These are phyloP conservation scores for Cheilosia soror DNA, from an alignment of 2,888 invertebrate genomes.

Conservation along the genomic window DNA sequence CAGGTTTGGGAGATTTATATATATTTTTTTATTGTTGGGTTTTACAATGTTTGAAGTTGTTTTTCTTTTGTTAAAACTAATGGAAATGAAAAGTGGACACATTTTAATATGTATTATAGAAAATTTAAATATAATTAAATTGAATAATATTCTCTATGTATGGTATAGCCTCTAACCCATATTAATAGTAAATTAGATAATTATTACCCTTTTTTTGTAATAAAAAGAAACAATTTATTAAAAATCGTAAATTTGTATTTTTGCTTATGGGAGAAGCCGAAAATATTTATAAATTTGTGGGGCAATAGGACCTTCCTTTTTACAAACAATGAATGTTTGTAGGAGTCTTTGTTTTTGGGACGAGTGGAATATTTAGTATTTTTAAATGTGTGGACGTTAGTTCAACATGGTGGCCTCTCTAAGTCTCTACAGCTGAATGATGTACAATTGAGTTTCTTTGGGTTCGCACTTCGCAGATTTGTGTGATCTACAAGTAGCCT, in stretches of 20 bases:
- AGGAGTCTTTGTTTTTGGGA: no score
- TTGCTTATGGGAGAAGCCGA: no score
- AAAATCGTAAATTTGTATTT: not conserved
- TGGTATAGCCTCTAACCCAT: not conserved
- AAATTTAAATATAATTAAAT: slow-evolving; percentile 46
- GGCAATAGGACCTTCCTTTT: no score
- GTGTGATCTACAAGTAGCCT: no score
- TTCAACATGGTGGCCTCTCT: no score
- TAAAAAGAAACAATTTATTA: slow-evolving; percentile 8
- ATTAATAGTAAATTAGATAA: slow-evolving; percentile 31
- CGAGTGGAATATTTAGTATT: no score
- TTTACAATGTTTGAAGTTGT: slow-evolving; percentile 8
- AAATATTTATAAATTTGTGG: no score
- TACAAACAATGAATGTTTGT: no score
- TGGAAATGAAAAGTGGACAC: not conserved
- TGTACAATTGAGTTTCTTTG: no score
- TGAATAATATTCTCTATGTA: slow-evolving; percentile 23
- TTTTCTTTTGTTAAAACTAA: slow-evolving; percentile 7
- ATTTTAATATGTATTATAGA: slow-evolving; percentile 41
- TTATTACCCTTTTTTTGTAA: slow-evolving; percentile 28
- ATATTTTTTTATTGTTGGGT: not conserved
- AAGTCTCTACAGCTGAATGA: no score
- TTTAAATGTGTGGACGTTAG: no score
- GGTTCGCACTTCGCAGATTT: no score
- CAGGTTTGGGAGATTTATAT: not conserved